Evolutionary conservation across 1,140 invertebrate species (phyloP).

Genomic region (Panagrolaimus sp.): DNA sequence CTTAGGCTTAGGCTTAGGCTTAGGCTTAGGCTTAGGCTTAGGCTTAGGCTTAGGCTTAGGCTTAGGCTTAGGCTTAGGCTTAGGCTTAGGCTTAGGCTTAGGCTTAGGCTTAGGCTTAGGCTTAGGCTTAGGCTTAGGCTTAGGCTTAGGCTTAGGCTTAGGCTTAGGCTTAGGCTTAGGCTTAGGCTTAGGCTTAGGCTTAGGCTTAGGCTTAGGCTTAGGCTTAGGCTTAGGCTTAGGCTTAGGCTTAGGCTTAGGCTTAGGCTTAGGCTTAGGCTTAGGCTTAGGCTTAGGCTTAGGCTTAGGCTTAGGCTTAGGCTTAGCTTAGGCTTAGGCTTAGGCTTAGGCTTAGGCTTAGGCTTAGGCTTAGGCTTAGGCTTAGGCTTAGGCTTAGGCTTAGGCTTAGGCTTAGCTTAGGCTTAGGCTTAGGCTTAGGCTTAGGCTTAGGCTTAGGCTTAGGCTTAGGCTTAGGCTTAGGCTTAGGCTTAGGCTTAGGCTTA

Average conservation of each 20-base stretch:
- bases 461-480: constrained; percentile 29
- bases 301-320: constrained; percentile 13
- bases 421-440: constrained; percentile 30
- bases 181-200: constrained; percentile 13
- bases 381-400: constrained; percentile 36
- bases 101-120: constrained; percentile 13
- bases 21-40: constrained; percentile 13
- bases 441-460: constrained; percentile 31
- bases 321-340: constrained; percentile 13
- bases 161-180: constrained; percentile 13
- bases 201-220: constrained; percentile 13
- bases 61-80: constrained; percentile 13
- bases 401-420: constrained; percentile 30
- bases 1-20: constrained; percentile 13
- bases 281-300: constrained; percentile 13
- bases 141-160: constrained; percentile 13
- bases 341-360: constrained; percentile 13
- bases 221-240: constrained; percentile 13
- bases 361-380: constrained; percentile 13
- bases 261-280: constrained; percentile 13
- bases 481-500: constrained; percentile 33
- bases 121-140: constrained; percentile 13
- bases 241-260: constrained; percentile 13
- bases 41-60: constrained; percentile 13
- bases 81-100: constrained; percentile 13